Evolutionary conservation across 2,797 vertebrate genomes (phyloP).

Genomic region (Chaetophractus vellerosus): DNA sequence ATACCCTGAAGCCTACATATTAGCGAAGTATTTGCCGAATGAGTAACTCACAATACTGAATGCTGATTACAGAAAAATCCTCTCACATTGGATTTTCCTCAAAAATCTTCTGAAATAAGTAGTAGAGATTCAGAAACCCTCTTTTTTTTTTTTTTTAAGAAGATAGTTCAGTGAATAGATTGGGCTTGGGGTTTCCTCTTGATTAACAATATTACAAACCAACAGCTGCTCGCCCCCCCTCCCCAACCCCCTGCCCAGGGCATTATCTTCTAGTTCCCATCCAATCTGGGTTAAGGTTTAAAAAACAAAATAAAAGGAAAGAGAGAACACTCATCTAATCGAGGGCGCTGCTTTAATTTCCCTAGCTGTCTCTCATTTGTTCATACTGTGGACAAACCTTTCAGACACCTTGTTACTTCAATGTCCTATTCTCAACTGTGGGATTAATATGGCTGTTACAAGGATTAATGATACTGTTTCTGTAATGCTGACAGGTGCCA

Average conservation of each 20-base stretch:
- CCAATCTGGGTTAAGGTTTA: background rate
- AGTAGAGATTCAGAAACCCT: background rate
- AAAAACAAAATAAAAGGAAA: background rate
- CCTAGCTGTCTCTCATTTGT: background rate
- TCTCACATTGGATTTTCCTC: background rate
- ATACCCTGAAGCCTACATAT: background rate
- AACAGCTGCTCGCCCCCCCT: background rate
- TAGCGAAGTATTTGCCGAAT: constrained; percentile 40
- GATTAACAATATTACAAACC: background rate
- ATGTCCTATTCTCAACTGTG: constrained; percentile 50
- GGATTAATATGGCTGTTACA: constrained; percentile 2
- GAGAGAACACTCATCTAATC: background rate
- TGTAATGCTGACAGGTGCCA: constrained; percentile 18
- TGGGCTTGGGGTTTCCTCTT: background rate
- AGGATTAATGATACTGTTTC: constrained; percentile 46
- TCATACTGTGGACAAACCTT: background rate
- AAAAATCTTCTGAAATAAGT: background rate
- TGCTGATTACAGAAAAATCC: constrained; percentile 59
- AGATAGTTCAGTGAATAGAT: background rate
- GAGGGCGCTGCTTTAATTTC: background rate
- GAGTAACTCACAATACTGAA: constrained; percentile 44
- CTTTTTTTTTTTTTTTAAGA: background rate
- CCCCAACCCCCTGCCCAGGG: too few relatives aligned
- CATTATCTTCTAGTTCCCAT: constrained; percentile 1
- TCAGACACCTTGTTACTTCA: background rate